Percentiles rank a stretch among this genome's conserved stretches.
Conservation (phyloP, 2,888 invertebrate species). For the Ischnus inquisitorius region DNA sequence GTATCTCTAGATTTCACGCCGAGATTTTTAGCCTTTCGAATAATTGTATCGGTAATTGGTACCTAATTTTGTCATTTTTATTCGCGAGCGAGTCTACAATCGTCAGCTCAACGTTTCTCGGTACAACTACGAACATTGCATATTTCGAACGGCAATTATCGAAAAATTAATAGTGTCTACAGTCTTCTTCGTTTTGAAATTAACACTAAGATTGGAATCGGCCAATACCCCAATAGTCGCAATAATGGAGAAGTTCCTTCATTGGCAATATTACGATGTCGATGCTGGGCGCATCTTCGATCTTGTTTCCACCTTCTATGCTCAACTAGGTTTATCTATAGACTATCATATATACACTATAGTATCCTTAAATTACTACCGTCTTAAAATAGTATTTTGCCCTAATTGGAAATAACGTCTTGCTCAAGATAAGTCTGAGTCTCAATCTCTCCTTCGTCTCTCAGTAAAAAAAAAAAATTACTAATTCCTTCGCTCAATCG, state of each 20-base stretch:
- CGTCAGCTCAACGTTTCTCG: not conserved
- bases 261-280: conserved; percentile 74
- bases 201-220: not conserved
- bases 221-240: conserved; percentile 66
- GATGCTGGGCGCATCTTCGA: conserved; percentile 67
- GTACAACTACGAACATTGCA: conserved; percentile 2
- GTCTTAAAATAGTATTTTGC: conserved; percentile 41
- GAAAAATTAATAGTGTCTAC: not conserved
- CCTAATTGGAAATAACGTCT: conserved; percentile 50
- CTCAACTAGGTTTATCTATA: conserved; percentile 79
- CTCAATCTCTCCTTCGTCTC: not conserved
- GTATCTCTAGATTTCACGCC: conserved; percentile 29
- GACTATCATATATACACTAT: conserved; percentile 37
- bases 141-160: conserved; percentile 1
- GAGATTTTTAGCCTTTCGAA: not conserved
- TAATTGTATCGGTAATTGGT: not conserved
- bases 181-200: not conserved
- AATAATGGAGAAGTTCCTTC: conserved; percentile 73
- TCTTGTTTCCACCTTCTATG: conserved; percentile 75
- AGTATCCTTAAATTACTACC: conserved; percentile 59
- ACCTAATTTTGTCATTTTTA: not conserved
- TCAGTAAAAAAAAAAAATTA: conserved; percentile 44
- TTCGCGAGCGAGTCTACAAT: not conserved
- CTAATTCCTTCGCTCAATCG: conserved; percentile 68
- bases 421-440: conserved; percentile 59